Evolutionary conservation across 2,888 invertebrate species (phyloP).

Genomic region (Polyommatus iphigenia): DNA sequence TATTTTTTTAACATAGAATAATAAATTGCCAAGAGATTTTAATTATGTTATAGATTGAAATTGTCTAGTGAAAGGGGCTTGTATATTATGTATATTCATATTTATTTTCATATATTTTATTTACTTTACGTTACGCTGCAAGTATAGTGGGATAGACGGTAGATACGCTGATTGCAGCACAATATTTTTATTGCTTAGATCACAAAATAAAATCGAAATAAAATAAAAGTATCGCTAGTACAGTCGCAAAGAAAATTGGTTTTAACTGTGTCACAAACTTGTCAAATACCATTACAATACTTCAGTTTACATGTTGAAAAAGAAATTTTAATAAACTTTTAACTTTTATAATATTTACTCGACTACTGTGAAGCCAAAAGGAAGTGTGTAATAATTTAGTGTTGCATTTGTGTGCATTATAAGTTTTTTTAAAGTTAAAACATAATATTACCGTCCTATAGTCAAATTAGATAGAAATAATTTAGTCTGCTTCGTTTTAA

Average conservation of each 20-base stretch:
- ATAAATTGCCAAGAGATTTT: constrained; percentile 61
- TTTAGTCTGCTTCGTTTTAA: constrained; percentile 7
- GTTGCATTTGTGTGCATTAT: constrained; percentile 15
- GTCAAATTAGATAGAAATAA: constrained; percentile 17
- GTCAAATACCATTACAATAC: neutral
- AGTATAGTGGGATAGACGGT: neutral
- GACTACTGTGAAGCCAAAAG: neutral
- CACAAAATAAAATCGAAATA: neutral
- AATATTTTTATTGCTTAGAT: neutral
- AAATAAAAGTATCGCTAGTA: neutral
- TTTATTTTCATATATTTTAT: neutral
- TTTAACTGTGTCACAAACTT: neutral
- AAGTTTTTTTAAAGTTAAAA: neutral
- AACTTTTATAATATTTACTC: neutral
- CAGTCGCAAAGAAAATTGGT: neutral
- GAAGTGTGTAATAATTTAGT: neutral
- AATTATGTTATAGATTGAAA: constrained; percentile 49
- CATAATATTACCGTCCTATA: constrained; percentile 17
- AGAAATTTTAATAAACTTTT: neutral
- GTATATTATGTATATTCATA: neutral
- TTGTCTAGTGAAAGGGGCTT: constrained; percentile 32
- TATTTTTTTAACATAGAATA: constrained; percentile 60
- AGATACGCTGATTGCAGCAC: neutral
- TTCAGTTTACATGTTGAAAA: neutral
- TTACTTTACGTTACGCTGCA: neutral